Evolutionary conservation across 2,888 invertebrate species (phyloP).

Genomic region (Resseliella maxima): DNA sequence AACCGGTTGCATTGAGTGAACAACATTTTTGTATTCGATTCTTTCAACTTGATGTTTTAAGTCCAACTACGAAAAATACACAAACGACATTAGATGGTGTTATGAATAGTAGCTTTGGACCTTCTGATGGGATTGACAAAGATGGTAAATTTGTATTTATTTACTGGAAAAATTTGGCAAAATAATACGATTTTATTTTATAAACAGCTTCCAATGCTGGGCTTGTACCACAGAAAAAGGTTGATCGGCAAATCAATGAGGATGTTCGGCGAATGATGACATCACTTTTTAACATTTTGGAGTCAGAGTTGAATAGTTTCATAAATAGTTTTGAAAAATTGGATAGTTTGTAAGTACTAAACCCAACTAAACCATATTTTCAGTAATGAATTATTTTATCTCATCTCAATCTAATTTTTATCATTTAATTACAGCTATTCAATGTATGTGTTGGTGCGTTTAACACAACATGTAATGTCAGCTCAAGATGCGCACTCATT

Average conservation of each 20-base stretch:
- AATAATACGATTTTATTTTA: background rate
- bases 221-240: constrained; percentile 69
- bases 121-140: constrained; percentile 61
- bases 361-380: no score
- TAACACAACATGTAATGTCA: constrained; percentile 93
- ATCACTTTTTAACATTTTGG: constrained; percentile 88
- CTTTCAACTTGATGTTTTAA: constrained; percentile 82
- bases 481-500: constrained; percentile 88
- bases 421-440: constrained; percentile 77
- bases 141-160: no score
- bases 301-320: constrained; percentile 86
- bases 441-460: constrained; percentile 90
- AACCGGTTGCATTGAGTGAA: constrained; percentile 91
- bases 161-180: no score
- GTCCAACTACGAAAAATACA: constrained; percentile 71
- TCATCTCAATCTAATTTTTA: constrained; percentile 51
- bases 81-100: constrained; percentile 70
- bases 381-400: constrained; percentile 33
- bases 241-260: constrained; percentile 78
- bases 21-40: constrained; percentile 95
- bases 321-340: constrained; percentile 87
- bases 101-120: constrained; percentile 62
- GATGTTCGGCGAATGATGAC: constrained; percentile 89
- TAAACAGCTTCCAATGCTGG: background rate
- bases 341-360: constrained; percentile 86